Percentiles rank a stretch among this genome's conserved stretches.
Conservation (phyloP, 2,113 vertebrate genomes). For the Paralichthys olivaceus region DNA sequence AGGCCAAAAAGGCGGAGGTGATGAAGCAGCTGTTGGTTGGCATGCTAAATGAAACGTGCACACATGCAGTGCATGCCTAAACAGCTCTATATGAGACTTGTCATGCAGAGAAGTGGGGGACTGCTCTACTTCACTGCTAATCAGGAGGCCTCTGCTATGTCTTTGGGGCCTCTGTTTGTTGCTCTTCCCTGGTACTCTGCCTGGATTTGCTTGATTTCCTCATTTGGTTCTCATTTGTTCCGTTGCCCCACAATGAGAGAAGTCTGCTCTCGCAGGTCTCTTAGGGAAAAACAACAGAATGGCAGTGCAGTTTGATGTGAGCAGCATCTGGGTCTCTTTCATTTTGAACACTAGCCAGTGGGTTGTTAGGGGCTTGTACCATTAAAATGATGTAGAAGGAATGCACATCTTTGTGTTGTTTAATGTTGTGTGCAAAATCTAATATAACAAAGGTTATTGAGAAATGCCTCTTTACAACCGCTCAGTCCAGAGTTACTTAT, state of each 20-base stretch:
- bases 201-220: constrained; percentile 60
- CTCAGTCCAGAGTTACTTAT: not conserved
- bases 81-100: constrained; percentile 69
- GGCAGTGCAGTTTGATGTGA: constrained; percentile 37
- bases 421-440: constrained; percentile 47
- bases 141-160: constrained; percentile 61
- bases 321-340: constrained; percentile 52
- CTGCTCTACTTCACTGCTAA: constrained; percentile 71
- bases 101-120: constrained; percentile 68
- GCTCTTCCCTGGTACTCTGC: constrained; percentile 50
- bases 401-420: constrained; percentile 40
- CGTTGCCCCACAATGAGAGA: constrained; percentile 42
- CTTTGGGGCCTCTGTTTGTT: constrained; percentile 64
- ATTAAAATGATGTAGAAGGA: constrained; percentile 47
- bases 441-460: constrained; percentile 19
- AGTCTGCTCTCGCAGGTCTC: constrained; percentile 46
- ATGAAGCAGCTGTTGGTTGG: constrained; percentile 78
- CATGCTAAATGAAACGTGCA: constrained; percentile 71
- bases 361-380: constrained; percentile 33
- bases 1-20: constrained; percentile 73
- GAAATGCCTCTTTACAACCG: constrained; percentile 8
- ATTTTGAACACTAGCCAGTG: constrained; percentile 48
- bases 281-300: constrained; percentile 32
- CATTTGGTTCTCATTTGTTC: constrained; percentile 71
- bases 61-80: constrained; percentile 65